A percentile compares a stretch with the other conserved stretches of the same genome.
Evolutionary conservation across 2,113 vertebrate genomes (phyloP).

Genomic region (Tupaia tana): DNA sequence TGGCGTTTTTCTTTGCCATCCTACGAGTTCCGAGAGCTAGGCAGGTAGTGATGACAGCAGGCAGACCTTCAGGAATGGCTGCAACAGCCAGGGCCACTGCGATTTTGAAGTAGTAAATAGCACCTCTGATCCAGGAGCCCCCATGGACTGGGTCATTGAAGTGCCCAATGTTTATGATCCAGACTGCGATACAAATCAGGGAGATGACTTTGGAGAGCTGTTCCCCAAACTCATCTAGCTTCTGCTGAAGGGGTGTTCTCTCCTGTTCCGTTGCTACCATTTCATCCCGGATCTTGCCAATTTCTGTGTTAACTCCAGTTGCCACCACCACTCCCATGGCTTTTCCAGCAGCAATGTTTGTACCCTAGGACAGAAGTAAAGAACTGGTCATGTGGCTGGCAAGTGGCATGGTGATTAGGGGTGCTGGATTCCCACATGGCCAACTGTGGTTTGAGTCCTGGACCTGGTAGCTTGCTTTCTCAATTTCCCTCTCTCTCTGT

Average conservation of each 20-base stretch:
- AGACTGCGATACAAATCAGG: slow-evolving; percentile 98
- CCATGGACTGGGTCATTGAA: slow-evolving; percentile 98
- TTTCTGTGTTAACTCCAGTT: slow-evolving; percentile 96
- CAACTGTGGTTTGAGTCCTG: no score
- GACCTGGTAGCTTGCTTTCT: no score
- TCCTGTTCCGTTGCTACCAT: slow-evolving; percentile 98
- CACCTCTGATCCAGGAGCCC: slow-evolving; percentile 98
- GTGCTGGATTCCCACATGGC: no score
- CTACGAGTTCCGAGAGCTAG: slow-evolving; percentile 98
- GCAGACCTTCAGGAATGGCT: slow-evolving; percentile 97
- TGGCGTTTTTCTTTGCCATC: slow-evolving; percentile 99
- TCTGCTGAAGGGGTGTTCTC: slow-evolving; percentile 96
- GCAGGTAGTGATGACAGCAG: slow-evolving; percentile 98
- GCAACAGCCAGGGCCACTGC: slow-evolving; percentile 97
- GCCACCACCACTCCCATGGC: slow-evolving; percentile 97
- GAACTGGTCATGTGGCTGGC: not conserved
- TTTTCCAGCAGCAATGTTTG: slow-evolving; percentile 97
- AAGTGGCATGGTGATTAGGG: no score
- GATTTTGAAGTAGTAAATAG: slow-evolving; percentile 99
- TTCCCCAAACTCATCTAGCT: slow-evolving; percentile 97
- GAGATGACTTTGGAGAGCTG: slow-evolving; percentile 99
- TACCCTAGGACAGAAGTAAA: slow-evolving; percentile 88
- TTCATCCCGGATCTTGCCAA: slow-evolving; percentile 98
- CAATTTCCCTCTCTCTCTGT: no score
- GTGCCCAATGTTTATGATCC: slow-evolving; percentile 99